Base-by-base conservation (phyloP, 2,797 vertebrate species). In the Onychomys arenicola region DNA sequence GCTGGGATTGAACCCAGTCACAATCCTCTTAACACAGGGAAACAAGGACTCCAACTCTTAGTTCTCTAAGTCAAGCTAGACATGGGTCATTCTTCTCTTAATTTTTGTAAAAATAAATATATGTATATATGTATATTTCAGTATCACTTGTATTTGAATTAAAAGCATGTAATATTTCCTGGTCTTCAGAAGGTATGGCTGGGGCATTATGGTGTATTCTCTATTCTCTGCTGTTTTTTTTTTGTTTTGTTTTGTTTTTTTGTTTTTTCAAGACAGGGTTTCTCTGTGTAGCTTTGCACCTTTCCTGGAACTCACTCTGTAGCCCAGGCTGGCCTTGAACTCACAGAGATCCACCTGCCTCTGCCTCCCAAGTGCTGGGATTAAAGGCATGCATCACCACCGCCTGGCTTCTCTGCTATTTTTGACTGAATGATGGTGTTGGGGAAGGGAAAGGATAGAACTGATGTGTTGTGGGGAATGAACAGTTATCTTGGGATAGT, bases 21-120 rank as follows among this genome's bases (percentile, higher is more conserved):
- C n/a, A 43, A 67, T 78, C 37, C 37, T 85, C 32, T 59, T 90
- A 73, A 73, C 1, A 37, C 80, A 34, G 21, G 2, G 8, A 67
- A 21, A 23, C 4, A 11, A 52, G 34, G 13, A 90, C n/a, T 52
- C 61, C 25, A 17, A 73, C 34, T 90, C 61, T 34, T 12, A 49
- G 14, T 89, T 93, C 46, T 80, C 13, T 13, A 40, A 83, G 46
- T 93, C 40, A 94, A 91, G 27, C 2, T 6, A 76, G 76, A n/a
- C 32, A 67, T 40, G 75, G 8, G 21, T 75, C 29, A 46, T 83
- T 76, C 37, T 83, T 77, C 5, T 40, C 32, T 29, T 83, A 27
- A 6, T 88, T 87, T 12, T 78, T 85, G 34, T 57, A 71, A 67
- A 25, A 55, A 46, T 19, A 40, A 82, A 94, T 46, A 49, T 32